Base-by-base conservation (phyloP, 1,140 invertebrate genomes). In the Drosophila kepulauana region DNA sequence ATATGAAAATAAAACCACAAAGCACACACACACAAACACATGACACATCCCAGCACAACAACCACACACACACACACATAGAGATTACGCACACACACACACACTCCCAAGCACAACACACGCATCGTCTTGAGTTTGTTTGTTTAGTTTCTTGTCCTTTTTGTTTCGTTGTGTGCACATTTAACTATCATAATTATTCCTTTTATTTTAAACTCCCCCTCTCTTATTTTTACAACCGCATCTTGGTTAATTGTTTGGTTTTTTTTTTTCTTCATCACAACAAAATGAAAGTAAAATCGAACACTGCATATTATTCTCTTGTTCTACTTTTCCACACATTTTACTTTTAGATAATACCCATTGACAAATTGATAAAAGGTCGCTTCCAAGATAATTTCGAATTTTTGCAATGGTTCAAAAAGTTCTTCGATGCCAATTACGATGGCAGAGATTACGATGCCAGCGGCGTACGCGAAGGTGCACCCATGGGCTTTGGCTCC, bases 331-430 rank as follows among this genome's bases (percentile, higher is more conserved):
- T 25, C 20, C 91, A 82, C 78, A 75, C 89, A 78, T 92, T 92
- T 91, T 92, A 93, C 93, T 94, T 94, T 93, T 94, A 97, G 96
- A 97, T 97, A 94, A 96, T 97, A 93, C 96, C 96, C 81, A 97
- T 97, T 94, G 96, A 97, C 95, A 96, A 94, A 94, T 94, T 97
- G 94, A 97, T 98, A 86, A 99, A 99, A 94, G 98, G 97, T 91
- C 96, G 97, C 81, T 99, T 99, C 94, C 97, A 98, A 95, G 98
- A 99, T 95, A 99, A 99, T 94, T 99, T 99, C 95, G 98, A 99
- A 93, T 99, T 99, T 94, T 95, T 99, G 78, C 98, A 99, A 95
- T 99, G 98, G 98, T 99, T 99, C 95, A 99, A 99, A 95, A 99
- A 99, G 93, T 99, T 99, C 94, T 99, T 99, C 94, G 98, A 99